Conservation (phyloP, 2,113 vertebrate genomes). For the Oryzias woworae region DNA sequence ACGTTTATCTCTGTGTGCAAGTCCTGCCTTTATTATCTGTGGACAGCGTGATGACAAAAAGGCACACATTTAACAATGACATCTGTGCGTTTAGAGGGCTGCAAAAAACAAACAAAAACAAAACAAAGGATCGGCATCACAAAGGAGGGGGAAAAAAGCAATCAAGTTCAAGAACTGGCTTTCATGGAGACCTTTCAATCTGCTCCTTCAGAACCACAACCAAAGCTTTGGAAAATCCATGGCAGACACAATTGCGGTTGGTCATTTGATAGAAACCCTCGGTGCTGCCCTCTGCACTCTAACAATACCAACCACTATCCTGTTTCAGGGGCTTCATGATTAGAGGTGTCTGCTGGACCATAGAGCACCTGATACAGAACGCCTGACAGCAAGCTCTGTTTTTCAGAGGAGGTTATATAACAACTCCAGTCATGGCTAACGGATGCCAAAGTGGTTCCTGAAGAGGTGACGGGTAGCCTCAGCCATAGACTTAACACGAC, state of each 20-base stretch:
- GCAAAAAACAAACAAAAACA: slow-evolving; percentile 1
- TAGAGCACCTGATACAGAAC: slow-evolving; percentile 53
- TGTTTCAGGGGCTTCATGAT: slow-evolving; percentile 53
- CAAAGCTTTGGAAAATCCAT: slow-evolving; percentile 58
- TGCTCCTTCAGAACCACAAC: slow-evolving; percentile 57
- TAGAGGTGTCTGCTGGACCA: slow-evolving; percentile 37
- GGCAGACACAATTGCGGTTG: slow-evolving; percentile 38
- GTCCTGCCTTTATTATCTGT: slow-evolving; percentile 25
- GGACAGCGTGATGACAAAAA: slow-evolving; percentile 18
- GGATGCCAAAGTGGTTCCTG: background rate
- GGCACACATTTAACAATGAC: slow-evolving; percentile 8
- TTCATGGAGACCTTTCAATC: slow-evolving; percentile 51
- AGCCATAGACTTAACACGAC: slow-evolving; percentile 2
- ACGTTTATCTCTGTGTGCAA: background rate
- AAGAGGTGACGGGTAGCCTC: slow-evolving; percentile 18
- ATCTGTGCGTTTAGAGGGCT: background rate
- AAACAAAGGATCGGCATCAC: slow-evolving; percentile 47
- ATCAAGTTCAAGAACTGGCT: slow-evolving; percentile 43
- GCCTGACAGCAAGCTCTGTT: slow-evolving; percentile 44
- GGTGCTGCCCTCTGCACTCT: slow-evolving; percentile 55
- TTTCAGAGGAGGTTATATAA: slow-evolving; percentile 49
- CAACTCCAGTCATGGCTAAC: slow-evolving; percentile 31
- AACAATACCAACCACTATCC: slow-evolving; percentile 61
- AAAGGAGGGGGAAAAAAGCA: slow-evolving; percentile 23
- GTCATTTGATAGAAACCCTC: slow-evolving; percentile 65